Conservation (phyloP, 2,113 vertebrate species). For the Rhombomys opimus region DNA sequence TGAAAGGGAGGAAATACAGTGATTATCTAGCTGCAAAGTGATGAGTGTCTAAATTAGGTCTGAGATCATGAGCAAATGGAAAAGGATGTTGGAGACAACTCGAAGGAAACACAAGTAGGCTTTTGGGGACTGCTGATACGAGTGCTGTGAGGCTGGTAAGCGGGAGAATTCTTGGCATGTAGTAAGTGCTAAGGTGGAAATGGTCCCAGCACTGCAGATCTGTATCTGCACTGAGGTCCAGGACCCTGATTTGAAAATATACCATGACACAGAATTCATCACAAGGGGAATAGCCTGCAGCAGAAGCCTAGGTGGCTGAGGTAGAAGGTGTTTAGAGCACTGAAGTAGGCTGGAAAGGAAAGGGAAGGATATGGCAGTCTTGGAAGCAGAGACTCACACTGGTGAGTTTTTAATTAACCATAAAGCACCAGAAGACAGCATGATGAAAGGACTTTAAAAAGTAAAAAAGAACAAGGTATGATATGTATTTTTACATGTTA, state of each 20-base stretch:
- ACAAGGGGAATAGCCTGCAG: not conserved
- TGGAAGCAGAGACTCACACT: not conserved
- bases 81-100: not conserved
- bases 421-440: not conserved
- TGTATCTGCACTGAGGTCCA: not conserved
- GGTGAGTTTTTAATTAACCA: not conserved
- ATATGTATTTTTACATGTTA: not conserved
- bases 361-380: not conserved
- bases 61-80: not conserved
- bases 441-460: not conserved
- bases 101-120: slow-evolving; percentile 9
- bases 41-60: not conserved
- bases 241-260: not conserved
- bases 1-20: not conserved
- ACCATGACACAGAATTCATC: not conserved
- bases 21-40: not conserved
- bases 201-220: not conserved
- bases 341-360: not conserved
- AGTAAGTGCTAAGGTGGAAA: not conserved
- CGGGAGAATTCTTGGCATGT: not conserved
- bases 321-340: not conserved
- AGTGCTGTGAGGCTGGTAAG: not conserved
- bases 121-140: not conserved
- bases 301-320: too few relatives aligned
- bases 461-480: not conserved